Evolutionary conservation across 2,888 invertebrate genomes (phyloP), one percentile per base, ranked within the genome.

Genomic region (Clusia tigrina): DNA sequence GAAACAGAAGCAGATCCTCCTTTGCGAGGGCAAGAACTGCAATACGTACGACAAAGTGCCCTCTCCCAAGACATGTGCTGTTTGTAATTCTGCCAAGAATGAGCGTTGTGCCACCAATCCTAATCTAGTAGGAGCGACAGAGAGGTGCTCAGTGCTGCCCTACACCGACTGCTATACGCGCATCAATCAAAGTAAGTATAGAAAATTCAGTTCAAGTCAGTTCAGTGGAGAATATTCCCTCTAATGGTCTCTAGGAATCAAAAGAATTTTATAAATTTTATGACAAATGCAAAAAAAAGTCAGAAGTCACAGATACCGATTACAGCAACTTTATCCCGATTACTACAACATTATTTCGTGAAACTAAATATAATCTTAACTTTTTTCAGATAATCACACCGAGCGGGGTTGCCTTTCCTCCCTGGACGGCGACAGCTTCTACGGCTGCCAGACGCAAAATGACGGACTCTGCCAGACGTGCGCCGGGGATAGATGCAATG

Each of bases 91-190:
- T 0, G 65, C 59, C 0, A 63, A 32, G 0, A 76, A 83, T 37
- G 25, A 74, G 0, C 69, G 69, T 0, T 82, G 82, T 56, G 83
- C 82, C 10, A 81, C 77, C 1, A 73, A 78, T 60, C 82, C 83
- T 1, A 79, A 78, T 57, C 67, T 74, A 26, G 65, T 82, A 2
- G n/a, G 42, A 0, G 17, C 63, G 42, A 48, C 46, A 0, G 48
- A 62, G n/a, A 63, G 65, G 9, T 82, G 82, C 63, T 58, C 74
- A 1, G 2, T 26, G 1, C 5, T 72, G n/a, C 81, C 81, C 1
- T 81, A 78, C 58, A 76, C 78, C 0, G 67, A 78, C 22, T 82
- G 82, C 58, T 77, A 68, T 15, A 77, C 76, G 0, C 74, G 72
- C 12, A 64, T 83, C n/a, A 70, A 78, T 42, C 62, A 57, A 53